phyloP scores from a whole-genome alignment of 30 jellyfish, hydroid and myxozoan species.

The Aurelia sp. region DNA sequence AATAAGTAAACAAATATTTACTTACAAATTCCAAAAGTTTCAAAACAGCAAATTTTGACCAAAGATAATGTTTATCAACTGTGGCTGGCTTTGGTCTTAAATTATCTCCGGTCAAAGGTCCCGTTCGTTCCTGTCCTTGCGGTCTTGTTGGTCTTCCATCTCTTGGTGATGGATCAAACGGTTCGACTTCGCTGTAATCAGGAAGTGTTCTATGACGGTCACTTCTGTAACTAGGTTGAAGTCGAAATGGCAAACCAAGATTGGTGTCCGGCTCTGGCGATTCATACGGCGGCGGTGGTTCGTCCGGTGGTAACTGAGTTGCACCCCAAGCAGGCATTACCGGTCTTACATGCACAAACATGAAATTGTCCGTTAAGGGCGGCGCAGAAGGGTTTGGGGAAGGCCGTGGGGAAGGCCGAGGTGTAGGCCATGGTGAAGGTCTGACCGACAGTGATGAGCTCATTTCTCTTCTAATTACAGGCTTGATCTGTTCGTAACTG shows the following conservation, averaged over 20 bases:
- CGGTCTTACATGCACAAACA: conserved; percentile 24
- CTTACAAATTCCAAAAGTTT: conserved; percentile 42
- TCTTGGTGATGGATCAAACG: too few species aligned
- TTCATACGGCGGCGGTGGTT: conserved; percentile 57
- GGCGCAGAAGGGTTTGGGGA: conserved; percentile 42
- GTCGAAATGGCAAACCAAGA: not conserved
- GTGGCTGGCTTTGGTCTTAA: not conserved
- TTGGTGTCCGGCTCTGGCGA: conserved; percentile 18
- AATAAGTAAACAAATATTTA: not conserved
- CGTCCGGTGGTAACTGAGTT: not conserved
- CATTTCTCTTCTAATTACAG: too few species aligned
- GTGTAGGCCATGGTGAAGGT: too few species aligned
- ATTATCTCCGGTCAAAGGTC: conserved; percentile 3
- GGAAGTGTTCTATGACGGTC: too few species aligned
- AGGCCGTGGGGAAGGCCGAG: not conserved
- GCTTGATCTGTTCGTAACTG: too few species aligned
- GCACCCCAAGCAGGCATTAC: conserved; percentile 22
- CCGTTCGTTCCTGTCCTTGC: not conserved
- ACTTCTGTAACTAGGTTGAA: not conserved
- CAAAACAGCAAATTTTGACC: conserved; percentile 36
- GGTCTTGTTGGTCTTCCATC: too few species aligned
- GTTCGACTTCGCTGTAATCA: too few species aligned
- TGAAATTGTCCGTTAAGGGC: not conserved
- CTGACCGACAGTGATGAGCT: too few species aligned
- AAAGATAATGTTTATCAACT: conserved; percentile 11